These are phyloP conservation scores for Erebia ligea DNA, from an alignment of 2,888 invertebrate species.

Conservation along the genomic window DNA sequence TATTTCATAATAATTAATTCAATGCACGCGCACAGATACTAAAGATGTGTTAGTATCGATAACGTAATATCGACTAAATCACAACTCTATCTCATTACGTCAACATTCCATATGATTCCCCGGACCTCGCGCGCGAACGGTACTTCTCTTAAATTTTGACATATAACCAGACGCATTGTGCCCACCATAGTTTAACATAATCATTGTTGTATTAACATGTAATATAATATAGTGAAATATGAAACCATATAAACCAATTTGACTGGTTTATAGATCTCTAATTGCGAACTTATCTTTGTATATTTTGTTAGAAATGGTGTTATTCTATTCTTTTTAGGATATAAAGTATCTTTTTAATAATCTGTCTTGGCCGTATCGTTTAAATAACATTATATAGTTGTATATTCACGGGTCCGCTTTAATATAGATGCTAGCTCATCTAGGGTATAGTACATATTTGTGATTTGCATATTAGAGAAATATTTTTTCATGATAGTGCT, in stretches of 20 bases:
- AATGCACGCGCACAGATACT: too few species aligned
- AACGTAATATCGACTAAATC: too few species aligned
- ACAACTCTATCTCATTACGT: too few species aligned
- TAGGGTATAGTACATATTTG: conserved; percentile 65
- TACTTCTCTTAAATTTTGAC: conserved; percentile 12
- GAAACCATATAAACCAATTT: conserved; percentile 1
- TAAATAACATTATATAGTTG: conserved; percentile 25
- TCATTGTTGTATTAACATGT: conserved; percentile 6
- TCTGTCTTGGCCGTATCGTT: conserved; percentile 27
- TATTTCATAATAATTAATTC: too few species aligned
- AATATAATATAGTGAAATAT: conserved; percentile 10
- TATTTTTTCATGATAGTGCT: conserved; percentile 79
- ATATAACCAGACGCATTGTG: conserved; percentile 6
- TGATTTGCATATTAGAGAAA: conserved; percentile 75
- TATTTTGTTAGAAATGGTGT: conserved; percentile 27
- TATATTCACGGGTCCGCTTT: conserved; percentile 46
- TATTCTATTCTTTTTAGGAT: conserved; percentile 41
- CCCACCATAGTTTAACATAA: conserved; percentile 28
- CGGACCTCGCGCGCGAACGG: too few species aligned
- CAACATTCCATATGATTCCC: too few species aligned
- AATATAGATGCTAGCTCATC: conserved; percentile 61
- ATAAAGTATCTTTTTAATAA: conserved; percentile 42
- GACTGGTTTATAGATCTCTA: conserved; percentile 18
- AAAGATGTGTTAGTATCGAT: too few species aligned
- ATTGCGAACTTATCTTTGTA: conserved; percentile 14